Evolutionary conservation across 2,797 vertebrate genomes (phyloP).

Genomic region (Rousettus madagascariensis): DNA sequence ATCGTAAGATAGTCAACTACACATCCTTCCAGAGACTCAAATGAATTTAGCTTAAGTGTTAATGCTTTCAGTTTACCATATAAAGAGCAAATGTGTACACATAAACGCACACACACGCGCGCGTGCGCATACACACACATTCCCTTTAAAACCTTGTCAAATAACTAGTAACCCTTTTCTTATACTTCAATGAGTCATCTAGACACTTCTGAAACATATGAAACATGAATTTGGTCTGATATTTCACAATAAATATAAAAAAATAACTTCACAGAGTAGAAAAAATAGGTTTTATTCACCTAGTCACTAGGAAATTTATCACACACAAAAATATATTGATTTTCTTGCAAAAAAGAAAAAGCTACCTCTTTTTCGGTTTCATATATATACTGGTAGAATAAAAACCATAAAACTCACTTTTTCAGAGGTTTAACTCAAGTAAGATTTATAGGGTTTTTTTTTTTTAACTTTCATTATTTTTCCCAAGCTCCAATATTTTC

Average conservation of each 20-base stretch:
- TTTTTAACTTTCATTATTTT: neutral
- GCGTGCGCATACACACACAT: neutral
- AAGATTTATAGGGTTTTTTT: neutral
- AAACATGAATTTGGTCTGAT: neutral
- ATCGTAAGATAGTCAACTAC: neutral
- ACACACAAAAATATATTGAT: neutral
- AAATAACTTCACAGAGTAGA: neutral
- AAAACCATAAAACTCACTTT: neutral
- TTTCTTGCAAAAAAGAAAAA: neutral
- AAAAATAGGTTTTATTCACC: neutral
- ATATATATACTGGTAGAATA: neutral
- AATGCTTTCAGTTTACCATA: neutral
- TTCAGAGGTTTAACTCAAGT: neutral
- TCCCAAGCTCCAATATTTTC: neutral
- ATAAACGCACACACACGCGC: neutral
- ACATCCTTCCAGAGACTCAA: neutral
- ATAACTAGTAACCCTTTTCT: neutral
- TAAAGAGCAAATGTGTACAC: no score
- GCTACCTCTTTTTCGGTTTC: neutral
- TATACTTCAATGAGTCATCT: neutral
- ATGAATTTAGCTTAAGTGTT: neutral
- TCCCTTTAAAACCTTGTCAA: neutral
- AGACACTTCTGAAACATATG: neutral
- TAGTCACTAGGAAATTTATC: neutral
- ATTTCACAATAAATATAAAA: neutral